phyloP scores from a whole-genome alignment of 2,113 vertebrate genomes.

The Pluvianellus socialis region DNA sequence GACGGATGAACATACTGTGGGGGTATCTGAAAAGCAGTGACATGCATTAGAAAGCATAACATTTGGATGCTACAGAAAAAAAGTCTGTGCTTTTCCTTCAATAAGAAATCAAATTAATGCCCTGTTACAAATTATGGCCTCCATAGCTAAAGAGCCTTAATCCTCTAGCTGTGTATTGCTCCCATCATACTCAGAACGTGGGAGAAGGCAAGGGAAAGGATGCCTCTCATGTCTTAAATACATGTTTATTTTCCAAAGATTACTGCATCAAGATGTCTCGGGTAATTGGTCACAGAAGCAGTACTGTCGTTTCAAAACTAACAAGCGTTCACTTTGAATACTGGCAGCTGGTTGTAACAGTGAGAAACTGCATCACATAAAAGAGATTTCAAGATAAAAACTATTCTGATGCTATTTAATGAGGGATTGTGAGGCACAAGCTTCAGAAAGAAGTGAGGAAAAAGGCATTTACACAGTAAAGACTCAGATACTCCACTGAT shows the following conservation, averaged over 20 bases:
- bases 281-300: neutral
- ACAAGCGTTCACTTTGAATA: neutral
- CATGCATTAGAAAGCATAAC: neutral
- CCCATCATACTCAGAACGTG: accelerated
- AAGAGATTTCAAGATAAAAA: neutral
- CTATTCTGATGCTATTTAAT: neutral
- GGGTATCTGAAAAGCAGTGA: neutral
- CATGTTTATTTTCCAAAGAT: neutral
- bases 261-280: neutral
- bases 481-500: neutral
- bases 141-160: neutral
- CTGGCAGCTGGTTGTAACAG: neutral
- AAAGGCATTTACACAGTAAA: neutral
- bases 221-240: accelerated
- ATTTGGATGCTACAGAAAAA: neutral
- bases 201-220: neutral
- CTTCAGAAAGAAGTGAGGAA: neutral
- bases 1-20: neutral
- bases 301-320: neutral
- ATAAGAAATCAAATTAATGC: neutral
- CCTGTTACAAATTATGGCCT: neutral
- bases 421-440: neutral
- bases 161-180: neutral
- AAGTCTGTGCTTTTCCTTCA: accelerated
- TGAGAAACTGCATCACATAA: neutral